phyloP scores from a whole-genome alignment of 1,140 invertebrate species.

The Calephelis nemesis region DNA sequence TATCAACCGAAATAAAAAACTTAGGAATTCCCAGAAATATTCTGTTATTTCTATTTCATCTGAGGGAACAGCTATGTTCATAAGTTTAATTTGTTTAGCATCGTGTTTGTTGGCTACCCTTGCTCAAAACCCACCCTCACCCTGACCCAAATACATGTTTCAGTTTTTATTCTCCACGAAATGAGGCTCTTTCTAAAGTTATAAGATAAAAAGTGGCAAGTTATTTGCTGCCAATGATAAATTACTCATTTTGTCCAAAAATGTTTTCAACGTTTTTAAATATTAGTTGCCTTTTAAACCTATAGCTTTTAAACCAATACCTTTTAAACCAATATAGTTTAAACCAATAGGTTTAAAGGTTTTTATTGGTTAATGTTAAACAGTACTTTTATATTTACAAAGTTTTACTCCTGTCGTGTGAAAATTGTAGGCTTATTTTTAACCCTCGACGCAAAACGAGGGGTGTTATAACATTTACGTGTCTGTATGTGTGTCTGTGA shows the following conservation, averaged over 20 bases:
- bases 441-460: too few relatives aligned
- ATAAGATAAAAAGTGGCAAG: conserved; percentile 18
- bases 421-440: too few relatives aligned
- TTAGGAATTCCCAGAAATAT: too few relatives aligned
- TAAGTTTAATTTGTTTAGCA: conserved; percentile 36
- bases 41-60: conserved; percentile 19
- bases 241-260: background rate
- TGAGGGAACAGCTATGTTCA: conserved; percentile 27
- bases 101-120: conserved; percentile 35
- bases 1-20: too few relatives aligned
- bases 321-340: too few relatives aligned
- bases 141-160: conserved; percentile 36
- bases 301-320: too few relatives aligned
- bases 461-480: too few relatives aligned
- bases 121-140: conserved; percentile 2
- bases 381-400: too few relatives aligned
- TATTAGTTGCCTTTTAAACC: background rate
- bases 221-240: conserved; percentile 15
- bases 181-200: background rate
- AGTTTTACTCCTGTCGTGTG: too few relatives aligned
- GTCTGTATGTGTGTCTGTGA: too few relatives aligned
- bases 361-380: too few relatives aligned
- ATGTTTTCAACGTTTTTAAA: background rate
- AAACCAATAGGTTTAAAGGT: too few relatives aligned
- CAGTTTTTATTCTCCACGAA: conserved; percentile 31